Percentiles rank a stretch among this genome's conserved stretches.
Evolutionary conservation across 1,140 invertebrate genomes (phyloP).

Genomic region (Ctenoplectra terminalis): DNA sequence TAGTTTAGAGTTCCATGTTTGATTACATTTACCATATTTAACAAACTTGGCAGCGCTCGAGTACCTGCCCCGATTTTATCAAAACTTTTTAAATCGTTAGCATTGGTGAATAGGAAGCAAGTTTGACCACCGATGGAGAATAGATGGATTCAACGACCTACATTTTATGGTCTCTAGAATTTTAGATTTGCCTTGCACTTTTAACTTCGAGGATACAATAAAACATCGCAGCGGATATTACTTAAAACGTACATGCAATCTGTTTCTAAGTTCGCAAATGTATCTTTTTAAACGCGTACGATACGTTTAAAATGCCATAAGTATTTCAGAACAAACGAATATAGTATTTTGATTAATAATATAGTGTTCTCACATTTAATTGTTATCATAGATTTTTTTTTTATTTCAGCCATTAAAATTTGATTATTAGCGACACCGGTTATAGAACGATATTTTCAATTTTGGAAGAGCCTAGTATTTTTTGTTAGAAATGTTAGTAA

Average conservation of each 20-base stretch:
- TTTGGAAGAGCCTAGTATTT: too few relatives aligned
- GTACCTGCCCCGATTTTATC: background rate
- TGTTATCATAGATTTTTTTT: too few relatives aligned
- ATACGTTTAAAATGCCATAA: too few relatives aligned
- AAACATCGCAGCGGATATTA: background rate
- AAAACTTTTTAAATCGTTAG: constrained; percentile 38
- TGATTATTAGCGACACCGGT: too few relatives aligned
- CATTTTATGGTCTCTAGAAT: constrained; percentile 19
- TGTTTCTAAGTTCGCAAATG: background rate
- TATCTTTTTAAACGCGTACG: too few relatives aligned
- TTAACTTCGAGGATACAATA: background rate
- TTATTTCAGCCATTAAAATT: too few relatives aligned
- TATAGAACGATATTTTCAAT: too few relatives aligned
- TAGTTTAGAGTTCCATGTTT: background rate
- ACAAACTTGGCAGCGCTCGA: background rate
- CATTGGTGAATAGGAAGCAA: constrained; percentile 14
- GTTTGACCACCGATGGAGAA: constrained; percentile 17
- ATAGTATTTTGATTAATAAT: too few relatives aligned
- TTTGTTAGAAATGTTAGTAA: too few relatives aligned
- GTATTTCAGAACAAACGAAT: too few relatives aligned
- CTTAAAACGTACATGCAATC: background rate
- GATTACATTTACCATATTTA: constrained; percentile 28
- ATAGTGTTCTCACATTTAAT: too few relatives aligned
- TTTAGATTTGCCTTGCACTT: constrained; percentile 14
- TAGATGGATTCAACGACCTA: constrained; percentile 37